Evolutionary conservation across 2,113 vertebrate genomes (phyloP), one percentile per base, ranked within the genome.

Genomic region (Pagrus major): DNA sequence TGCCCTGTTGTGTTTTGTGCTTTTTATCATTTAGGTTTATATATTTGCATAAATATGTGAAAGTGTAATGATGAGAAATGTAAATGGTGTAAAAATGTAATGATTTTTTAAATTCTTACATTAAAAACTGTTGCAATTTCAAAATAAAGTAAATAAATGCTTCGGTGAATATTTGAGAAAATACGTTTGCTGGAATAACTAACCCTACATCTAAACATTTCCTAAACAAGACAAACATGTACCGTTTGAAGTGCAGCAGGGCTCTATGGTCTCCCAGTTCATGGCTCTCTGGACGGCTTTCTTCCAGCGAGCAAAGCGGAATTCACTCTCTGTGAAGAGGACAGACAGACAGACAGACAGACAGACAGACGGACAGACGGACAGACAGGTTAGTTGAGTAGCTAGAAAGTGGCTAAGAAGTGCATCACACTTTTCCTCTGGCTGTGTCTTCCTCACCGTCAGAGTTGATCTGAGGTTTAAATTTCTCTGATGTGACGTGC

Each of bases 261-360:
- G 77, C 51, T 97, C 96, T 42, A 95, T 87, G 58, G 95, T 96
- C 90, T 95, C 97, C 98, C 98, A 99, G 86, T 94, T 97, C 96
- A 99, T 97, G 87, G 97, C 95, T 59, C 94, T 97, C 94, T 96
- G 93, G 47, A 99, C 98, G 9, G 98, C 98, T 90, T 98, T 98
- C 93, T 99, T 99, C 98, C 98, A 99, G 0, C 96, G 97, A 67
- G 96, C 95, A 63, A 96, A 99, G 72, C 97, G 97, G 90, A 93
- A 96, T 87, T 98, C 97, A 9, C 98, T 99, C 94, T 99, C 98
- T 99, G 80, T 71, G 21, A 42, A 0, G 47, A 33, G 3, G 39
- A 77, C 46, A 63, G 12, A 41, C 11, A 33, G 10, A n/a, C 59
- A 39, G 31, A 44, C 10, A 10, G 25, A 16, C 6, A 2, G 37